Evolutionary conservation across 2,113 vertebrate genomes (phyloP), one percentile per base, ranked within the genome.

Genomic region (Sterna hirundo): DNA sequence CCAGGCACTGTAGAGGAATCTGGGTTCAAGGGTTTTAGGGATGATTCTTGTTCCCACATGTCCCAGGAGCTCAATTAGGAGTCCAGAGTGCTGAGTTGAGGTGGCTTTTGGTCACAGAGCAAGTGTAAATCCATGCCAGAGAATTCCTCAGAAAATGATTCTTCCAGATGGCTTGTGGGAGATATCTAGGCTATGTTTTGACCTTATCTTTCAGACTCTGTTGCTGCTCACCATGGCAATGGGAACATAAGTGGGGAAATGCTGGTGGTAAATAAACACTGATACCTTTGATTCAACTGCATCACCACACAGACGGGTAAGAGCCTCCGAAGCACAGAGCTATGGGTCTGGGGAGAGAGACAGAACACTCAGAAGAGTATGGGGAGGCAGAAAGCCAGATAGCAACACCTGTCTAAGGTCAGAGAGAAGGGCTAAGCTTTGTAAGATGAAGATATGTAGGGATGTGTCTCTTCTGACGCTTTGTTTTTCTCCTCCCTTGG

Each of bases 191-290:
- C 61, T 86, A 16, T 78, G 46, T 62, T 89, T 77, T 89, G 94
- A 89, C 94, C 95, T 91, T 84, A 6, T 66, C 27, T 96, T 91
- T 95, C 69, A 94, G 81, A 26, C 36, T 96, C n/a, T 88, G 15
- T 69, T 84, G 29, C 82, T 94, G 79, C 62, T 93, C 25, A 92
- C 88, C 65, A 86, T 83, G 75, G 88, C 75, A 85, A 76, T 93
- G 57, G 42, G 51, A 84, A 79, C 38, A 16, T 57, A 76, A 80
- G 16, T 75, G 58, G 18, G 21, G 29, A 91, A 82, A 84, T 55
- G 40, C 51, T 78, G 60, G 16, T 93, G 7, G 7, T 86, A 96
- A 60, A 60, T 69, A 77, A 79, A 52, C 60, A 58, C 6, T 22
- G 27, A 57, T 68, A 61, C 34, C 19, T 90, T 85, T 76, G 47